Evolutionary conservation across 1,140 invertebrate genomes (phyloP), one percentile per base, ranked within the genome.

Genomic region (Drepana arcuata): DNA sequence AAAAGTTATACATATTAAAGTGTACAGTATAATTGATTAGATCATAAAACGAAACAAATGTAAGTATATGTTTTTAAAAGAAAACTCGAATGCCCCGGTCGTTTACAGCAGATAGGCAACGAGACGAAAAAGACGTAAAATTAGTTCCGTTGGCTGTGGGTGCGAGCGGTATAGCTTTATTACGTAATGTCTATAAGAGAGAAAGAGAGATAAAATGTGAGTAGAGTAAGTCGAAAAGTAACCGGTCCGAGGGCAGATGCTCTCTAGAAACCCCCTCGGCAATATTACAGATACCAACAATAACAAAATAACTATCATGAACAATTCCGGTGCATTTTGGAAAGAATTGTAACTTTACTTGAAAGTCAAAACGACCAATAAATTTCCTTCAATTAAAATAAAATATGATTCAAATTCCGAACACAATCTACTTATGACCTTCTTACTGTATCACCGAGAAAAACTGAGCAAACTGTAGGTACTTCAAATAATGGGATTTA

Each of bases 81-180:
- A 54, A 52, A 48, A 47, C 37, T 54, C 43, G 27, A 50, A 48
- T 43, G 31, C 37, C 7, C 43, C 34, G 38, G 42, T 45, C 48
- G 48, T 56, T 57, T 60, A 42, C 47, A 58, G 45, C 48, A 64
- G 57, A 71, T 75, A 72, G 63, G 45, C 53, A 69, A 70, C 54
- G 53, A 65, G 47, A 66, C 68, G 84, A 84, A 80, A 84, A 77
- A 85, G 73, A 84, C 69, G 70, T 79, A 83, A 84, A 85, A 85
- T 85, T 83, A 84, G 82, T 84, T 83, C 68, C 78, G 66, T 78
- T 66, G 71, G 42, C 55, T 43, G 45, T 40, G 34, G 25, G 73
- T 62, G 60, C 24, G 57, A 77, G 32, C 24, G 60, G 56, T 66
- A 67, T 7, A 34, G 51, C 28, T 3, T 14, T 41, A 66, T 41